A percentile compares a stretch with the other conserved stretches of the same genome.
Conservation (phyloP, 2,888 invertebrate species). For the Lycia hirtaria region DNA sequence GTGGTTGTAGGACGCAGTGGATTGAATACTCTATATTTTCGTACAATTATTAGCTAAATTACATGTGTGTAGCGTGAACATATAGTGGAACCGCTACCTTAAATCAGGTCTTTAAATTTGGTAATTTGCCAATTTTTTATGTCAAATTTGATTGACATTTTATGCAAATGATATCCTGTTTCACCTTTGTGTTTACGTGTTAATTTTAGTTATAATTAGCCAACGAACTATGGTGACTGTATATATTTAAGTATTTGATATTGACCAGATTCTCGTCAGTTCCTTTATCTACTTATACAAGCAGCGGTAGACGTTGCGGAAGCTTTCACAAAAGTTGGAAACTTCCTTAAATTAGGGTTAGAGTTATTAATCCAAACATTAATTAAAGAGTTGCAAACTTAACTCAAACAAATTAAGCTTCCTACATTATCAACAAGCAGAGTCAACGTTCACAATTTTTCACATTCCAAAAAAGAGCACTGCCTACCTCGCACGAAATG, state of each 20-base stretch:
- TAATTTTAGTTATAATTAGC: no score
- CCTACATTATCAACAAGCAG: constrained; percentile 38
- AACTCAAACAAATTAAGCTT: constrained; percentile 39
- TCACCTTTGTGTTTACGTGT: no score
- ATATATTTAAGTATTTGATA: neutral
- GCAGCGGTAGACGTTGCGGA: neutral
- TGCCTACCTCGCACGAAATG: constrained; percentile 57
- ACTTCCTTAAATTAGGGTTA: constrained; percentile 14
- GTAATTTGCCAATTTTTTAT: no score
- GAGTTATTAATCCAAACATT: constrained; percentile 31
- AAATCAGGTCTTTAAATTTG: no score
- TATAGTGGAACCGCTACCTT: no score
- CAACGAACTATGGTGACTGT: neutral
- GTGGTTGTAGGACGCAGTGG: no score
- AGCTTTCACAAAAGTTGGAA: neutral
- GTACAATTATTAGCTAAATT: no score
- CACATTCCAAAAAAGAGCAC: constrained; percentile 49
- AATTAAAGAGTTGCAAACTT: constrained; percentile 30
- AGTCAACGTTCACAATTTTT: constrained; percentile 46
- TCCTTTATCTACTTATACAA: neutral
- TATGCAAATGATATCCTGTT: no score
- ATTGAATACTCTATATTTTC: no score
- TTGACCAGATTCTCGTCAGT: neutral
- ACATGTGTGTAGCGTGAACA: no score
- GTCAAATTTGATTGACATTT: no score